Conservation (phyloP, 2,113 vertebrate genomes). For the Sturnus vulgaris region DNA sequence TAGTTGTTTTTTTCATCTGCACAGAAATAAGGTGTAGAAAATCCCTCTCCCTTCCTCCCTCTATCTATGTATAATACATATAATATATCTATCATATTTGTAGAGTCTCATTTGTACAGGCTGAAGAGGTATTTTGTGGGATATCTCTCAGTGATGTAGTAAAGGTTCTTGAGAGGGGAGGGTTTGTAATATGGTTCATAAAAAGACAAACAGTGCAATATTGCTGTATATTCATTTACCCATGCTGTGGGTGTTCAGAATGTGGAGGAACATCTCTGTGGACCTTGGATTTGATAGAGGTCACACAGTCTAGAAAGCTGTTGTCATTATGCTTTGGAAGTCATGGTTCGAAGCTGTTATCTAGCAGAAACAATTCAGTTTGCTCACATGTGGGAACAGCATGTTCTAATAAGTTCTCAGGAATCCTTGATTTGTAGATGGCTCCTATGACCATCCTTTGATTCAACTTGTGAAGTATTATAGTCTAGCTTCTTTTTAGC, state of each 20-base stretch:
- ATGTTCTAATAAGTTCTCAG: not conserved
- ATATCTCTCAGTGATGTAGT: not conserved
- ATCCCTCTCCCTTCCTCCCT: not conserved
- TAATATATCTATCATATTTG: not conserved
- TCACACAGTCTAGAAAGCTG: not conserved
- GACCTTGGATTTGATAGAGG: not conserved
- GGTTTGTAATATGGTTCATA: not conserved
- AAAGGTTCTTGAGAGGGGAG: not conserved
- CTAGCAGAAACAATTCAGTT: not conserved
- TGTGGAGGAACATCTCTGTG: not conserved
- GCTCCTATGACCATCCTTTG: not conserved
- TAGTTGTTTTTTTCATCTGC: not conserved
- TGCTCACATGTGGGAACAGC: not conserved
- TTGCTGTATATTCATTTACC: constrained; percentile 18
- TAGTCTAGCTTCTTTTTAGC: not conserved
- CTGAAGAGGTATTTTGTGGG: not conserved
- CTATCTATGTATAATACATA: not conserved
- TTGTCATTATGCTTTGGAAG: not conserved
- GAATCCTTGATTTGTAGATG: not conserved
- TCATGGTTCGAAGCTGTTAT: not conserved
- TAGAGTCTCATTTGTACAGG: not conserved
- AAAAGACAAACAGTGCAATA: not conserved
- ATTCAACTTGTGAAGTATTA: not conserved
- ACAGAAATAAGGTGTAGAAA: not conserved
- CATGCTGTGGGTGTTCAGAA: not conserved